phyloP scores from a whole-genome alignment of 1,140 invertebrate genomes.

The Diorhabda sublineata region DNA sequence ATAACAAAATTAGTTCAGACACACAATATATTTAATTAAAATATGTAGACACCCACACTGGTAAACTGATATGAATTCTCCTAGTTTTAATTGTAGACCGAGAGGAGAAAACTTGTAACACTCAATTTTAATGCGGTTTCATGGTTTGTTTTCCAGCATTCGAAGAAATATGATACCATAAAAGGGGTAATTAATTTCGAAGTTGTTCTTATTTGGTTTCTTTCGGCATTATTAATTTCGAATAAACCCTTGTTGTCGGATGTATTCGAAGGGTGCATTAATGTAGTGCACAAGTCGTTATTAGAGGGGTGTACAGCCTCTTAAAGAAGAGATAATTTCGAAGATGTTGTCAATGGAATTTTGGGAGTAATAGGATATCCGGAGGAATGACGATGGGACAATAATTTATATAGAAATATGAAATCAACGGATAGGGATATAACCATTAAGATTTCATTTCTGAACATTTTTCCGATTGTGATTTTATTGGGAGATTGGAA shows the following conservation, averaged over 20 bases:
- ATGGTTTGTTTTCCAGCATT: conserved; percentile 3
- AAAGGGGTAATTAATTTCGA: conserved; percentile 26
- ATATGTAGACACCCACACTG: no score
- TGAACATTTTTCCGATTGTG: no score
- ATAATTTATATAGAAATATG: background rate
- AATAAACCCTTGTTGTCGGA: conserved; percentile 3
- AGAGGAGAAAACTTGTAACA: conserved; percentile 12
- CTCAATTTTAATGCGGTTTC: background rate
- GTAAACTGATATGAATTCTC: background rate
- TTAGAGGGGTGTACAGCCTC: background rate
- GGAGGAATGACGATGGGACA: background rate
- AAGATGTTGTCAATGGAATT: background rate
- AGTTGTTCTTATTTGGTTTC: conserved; percentile 3
- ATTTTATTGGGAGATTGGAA: no score
- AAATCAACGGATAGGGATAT: background rate
- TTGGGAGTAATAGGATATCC: conserved; percentile 1
- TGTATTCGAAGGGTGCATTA: background rate
- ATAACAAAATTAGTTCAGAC: no score
- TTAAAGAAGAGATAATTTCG: background rate
- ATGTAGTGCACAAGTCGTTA: background rate
- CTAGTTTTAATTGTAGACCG: background rate
- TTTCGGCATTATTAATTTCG: conserved; percentile 9
- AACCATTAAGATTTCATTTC: no score
- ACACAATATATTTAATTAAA: no score
- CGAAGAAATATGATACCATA: conserved; percentile 19